These are phyloP conservation scores for Apolygus lucorum DNA, from an alignment of 1,140 invertebrate genomes.

Conservation along the genomic window DNA sequence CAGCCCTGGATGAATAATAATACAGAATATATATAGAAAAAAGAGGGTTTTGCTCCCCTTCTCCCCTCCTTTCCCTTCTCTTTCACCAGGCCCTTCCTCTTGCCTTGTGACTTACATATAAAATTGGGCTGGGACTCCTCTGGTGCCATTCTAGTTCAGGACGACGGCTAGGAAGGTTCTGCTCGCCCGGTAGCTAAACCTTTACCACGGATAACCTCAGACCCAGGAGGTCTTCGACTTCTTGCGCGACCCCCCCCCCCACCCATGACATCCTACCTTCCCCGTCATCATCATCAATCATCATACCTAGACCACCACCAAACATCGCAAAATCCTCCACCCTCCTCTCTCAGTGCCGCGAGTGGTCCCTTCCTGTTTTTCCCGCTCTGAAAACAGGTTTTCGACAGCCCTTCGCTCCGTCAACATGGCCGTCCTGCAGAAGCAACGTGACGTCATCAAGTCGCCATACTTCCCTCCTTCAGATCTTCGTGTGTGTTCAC, in stretches of 20 bases:
- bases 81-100: slow-evolving; percentile 24
- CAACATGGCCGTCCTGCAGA: too few relatives aligned
- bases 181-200: too few relatives aligned
- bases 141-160: slow-evolving; percentile 36
- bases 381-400: neutral
- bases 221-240: too few relatives aligned
- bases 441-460: too few relatives aligned
- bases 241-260: too few relatives aligned
- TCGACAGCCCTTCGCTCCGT: too few relatives aligned
- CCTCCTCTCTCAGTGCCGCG: neutral
- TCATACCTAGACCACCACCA: too few relatives aligned
- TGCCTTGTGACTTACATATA: slow-evolving; percentile 37
- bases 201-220: too few relatives aligned
- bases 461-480: too few relatives aligned
- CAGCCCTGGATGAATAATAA: slow-evolving; percentile 35
- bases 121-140: slow-evolving; percentile 35
- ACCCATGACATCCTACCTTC: too few relatives aligned
- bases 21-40: slow-evolving; percentile 37
- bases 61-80: slow-evolving; percentile 26
- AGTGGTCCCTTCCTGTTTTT: neutral
- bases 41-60: slow-evolving; percentile 31
- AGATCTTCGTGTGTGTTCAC: too few relatives aligned
- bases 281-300: too few relatives aligned
- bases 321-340: neutral
- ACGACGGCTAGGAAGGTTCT: slow-evolving; percentile 27